Base-by-base conservation (phyloP, 2,888 invertebrate species). In the Oscheius sp. region DNA sequence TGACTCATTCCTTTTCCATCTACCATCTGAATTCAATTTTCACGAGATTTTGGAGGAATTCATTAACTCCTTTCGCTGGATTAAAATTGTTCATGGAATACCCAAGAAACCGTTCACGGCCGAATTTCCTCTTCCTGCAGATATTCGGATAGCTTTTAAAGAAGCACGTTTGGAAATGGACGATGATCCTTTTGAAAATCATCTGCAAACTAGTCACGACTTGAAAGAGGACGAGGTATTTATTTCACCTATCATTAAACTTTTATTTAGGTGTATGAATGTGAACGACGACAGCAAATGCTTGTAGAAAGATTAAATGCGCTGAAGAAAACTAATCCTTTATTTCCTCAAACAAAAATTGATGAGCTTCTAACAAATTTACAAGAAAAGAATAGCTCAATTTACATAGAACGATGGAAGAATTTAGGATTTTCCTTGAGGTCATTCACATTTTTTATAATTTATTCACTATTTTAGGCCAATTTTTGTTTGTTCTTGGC, bases 161-260 rank as follows among this genome's bases (percentile, higher is more conserved):
- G 93, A 94, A 86, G 93, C 95, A 86, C 89, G 93, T 1, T 92
- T 99, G 83, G 96, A 97, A 90, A 93, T 99, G 90, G 94, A 94
- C 80, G 99, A 99, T 88, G 98, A 99, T 92, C 97, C 97, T 0
- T 98, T 99, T 88, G 99, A 99, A 90, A 84, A 79, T 13, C 76
- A 77, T 13, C 70, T 99, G 7, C 92, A 96, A 0, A 96, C 97
- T 85, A 98, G 97, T 89, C 97, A 95, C 89, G 96, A 96, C 82
- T 91, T 98, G 0, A 89, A 96, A 59, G 95, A 95, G 86, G 98
- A 99, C 87, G 98, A 99, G 69, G 77, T 77, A 43, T 27, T 21
- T 41, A 21, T 59, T 59, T 12, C n/a, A 35, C 9, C 3, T 35
- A 9, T 29, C 21, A 41, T 43, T 49, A 46, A 23, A n/a, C 18